Evolutionary conservation across 2,113 vertebrate genomes (phyloP).

Genomic region (Vombatus ursinus): DNA sequence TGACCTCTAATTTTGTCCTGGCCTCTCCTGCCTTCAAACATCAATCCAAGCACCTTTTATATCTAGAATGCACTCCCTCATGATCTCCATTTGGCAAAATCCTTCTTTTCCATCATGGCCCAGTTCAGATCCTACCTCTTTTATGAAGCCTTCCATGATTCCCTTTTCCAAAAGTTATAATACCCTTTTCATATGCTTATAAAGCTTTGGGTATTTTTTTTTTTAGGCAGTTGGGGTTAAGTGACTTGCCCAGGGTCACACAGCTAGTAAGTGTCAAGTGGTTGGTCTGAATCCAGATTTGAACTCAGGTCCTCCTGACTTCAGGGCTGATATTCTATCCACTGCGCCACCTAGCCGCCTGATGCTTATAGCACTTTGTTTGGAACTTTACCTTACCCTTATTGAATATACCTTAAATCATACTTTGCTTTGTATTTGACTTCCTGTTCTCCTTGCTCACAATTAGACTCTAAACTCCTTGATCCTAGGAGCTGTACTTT

Average conservation of each 20-base stretch:
- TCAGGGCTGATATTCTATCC: too few species aligned
- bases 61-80: not conserved
- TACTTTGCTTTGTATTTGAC: not conserved
- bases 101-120: not conserved
- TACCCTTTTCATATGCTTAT: not conserved
- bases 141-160: not conserved
- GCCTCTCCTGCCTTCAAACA: not conserved
- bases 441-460: not conserved
- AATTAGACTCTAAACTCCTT: not conserved
- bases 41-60: not conserved
- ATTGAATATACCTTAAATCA: not conserved
- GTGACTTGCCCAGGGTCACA: too few species aligned
- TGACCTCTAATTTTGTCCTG: not conserved
- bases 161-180: not conserved
- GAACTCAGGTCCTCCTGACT: too few species aligned
- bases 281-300: too few species aligned
- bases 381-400: not conserved
- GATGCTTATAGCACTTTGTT: not conserved
- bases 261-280: too few species aligned
- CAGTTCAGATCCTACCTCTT: not conserved
- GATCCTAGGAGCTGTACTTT: not conserved
- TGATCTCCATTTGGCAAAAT: not conserved
- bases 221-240: too few species aligned
- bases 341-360: too few species aligned
- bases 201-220: too few species aligned